Evolutionary conservation across 2,888 invertebrate species (phyloP).

Genomic region (Tetheella fluctuosa): DNA sequence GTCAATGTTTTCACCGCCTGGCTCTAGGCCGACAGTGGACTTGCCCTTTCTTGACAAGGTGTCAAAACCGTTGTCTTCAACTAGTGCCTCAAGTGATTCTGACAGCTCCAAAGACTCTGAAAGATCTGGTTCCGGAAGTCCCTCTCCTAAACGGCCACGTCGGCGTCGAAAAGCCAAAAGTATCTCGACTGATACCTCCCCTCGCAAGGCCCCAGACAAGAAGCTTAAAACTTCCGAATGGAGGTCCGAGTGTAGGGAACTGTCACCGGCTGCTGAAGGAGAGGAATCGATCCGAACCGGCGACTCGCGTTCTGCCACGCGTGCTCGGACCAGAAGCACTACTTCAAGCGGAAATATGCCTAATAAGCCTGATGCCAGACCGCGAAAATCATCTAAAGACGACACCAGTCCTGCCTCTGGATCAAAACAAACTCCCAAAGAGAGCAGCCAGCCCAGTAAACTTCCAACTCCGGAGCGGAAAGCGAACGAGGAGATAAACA

Average conservation of each 20-base stretch:
- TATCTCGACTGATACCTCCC: conserved; percentile 65
- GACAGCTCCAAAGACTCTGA: conserved; percentile 77
- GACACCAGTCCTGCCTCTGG: conserved; percentile 56
- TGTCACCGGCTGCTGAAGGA: conserved; percentile 90
- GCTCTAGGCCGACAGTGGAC: conserved; percentile 84
- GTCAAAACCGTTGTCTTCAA: conserved; percentile 87
- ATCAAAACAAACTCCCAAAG: conserved; percentile 78
- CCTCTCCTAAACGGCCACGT: conserved; percentile 72
- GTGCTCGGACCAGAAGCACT: conserved; percentile 88
- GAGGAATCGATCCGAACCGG: conserved; percentile 86
- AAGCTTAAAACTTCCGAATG: conserved; percentile 93
- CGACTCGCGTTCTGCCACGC: conserved; percentile 76
- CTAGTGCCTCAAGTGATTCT: conserved; percentile 86
- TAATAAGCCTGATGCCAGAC: conserved; percentile 84
- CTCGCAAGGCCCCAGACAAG: conserved; percentile 89
- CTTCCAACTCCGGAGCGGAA: conserved; percentile 86
- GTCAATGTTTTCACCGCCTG: conserved; percentile 76
- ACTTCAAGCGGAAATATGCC: conserved; percentile 87
- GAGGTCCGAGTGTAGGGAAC: conserved; percentile 88
- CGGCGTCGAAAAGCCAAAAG: conserved; percentile 72
- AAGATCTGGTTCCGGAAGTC: conserved; percentile 69
- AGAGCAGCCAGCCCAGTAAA: conserved; percentile 85
- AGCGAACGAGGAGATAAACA: conserved; percentile 85
- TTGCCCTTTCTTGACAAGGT: conserved; percentile 93
- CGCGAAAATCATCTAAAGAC: conserved; percentile 79